Evolutionary conservation across 2,797 vertebrate species (phyloP), one percentile per base, ranked within the genome.

Genomic region (Etheostoma nigrum): DNA sequence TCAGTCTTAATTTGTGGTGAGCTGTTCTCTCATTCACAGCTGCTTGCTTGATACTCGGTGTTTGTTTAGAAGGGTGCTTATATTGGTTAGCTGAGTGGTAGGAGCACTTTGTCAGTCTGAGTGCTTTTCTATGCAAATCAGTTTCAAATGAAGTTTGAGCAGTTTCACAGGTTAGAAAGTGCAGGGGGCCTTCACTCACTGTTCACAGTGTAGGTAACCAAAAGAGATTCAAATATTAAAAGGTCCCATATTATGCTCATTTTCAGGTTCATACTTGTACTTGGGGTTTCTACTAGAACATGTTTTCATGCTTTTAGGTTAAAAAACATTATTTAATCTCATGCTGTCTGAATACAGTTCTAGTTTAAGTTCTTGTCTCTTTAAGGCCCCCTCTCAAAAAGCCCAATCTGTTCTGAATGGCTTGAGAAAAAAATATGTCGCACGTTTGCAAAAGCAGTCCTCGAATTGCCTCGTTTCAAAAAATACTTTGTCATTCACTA

Each of bases 121-220:
- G 48, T 40, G 66, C n/a, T 78, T 77, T 71, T 54, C 52, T 49
- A 67, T 74, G 63, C 57, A 83, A 88, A 82, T 79, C 27, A 6
- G 9, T 72, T 79, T 81, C n/a, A 57, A 70, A 66, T 42, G 5
- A 63, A 47, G 27, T 70, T 10, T 21, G 13, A 45, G 18, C 16
- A 19, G 45, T 75, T 52, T 54, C 30, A 63, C 36, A 61, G 10
- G n/a, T 13, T 23, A 13, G 18, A 48, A 55, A 27, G 9, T 13
- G 11, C 57, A 75, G 18, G 68, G 18, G 2, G 2, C 51, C 25
- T 64, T 30, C 4, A 49, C 18, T 53, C 5, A 63, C 15, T 14
- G 33, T 48, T 33, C 10, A n/a, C 1, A 0, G 30, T 61, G 19
- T 2, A 30, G 16, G 23, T 58, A 2, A 59, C 4, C 25, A 6